A percentile compares a stretch with the other conserved stretches of the same genome.
Conservation (phyloP, 2,113 vertebrate genomes). For the Gobius niger region DNA sequence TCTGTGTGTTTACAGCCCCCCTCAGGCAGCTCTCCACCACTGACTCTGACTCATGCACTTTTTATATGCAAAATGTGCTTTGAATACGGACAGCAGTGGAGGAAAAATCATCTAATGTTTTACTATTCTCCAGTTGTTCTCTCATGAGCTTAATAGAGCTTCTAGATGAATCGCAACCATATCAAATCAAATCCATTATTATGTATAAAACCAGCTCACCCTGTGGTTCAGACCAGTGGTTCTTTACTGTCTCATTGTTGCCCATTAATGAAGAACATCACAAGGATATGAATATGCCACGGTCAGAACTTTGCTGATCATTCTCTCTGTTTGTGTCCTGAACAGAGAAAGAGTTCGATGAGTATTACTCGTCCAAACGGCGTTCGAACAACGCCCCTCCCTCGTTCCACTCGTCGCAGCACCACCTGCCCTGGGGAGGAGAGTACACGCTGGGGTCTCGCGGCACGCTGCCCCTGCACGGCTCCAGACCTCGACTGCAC, state of each 20-base stretch:
- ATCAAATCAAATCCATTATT: no score
- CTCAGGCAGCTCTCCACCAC: not conserved
- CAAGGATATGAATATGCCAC: no score
- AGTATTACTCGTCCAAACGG: conserved; percentile 84
- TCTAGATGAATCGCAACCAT: no score
- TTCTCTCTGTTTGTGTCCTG: not conserved
- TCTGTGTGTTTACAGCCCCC: not conserved
- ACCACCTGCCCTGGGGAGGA: conserved; percentile 75
- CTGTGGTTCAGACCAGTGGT: no score
- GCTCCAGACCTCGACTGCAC: conserved; percentile 75
- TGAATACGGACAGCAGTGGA: not conserved
- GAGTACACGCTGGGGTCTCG: conserved; percentile 74
- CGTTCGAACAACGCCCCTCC: conserved; percentile 74
- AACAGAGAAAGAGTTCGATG: conserved; percentile 87
- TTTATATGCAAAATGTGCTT: not conserved
- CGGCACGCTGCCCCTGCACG: conserved; percentile 83
- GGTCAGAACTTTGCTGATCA: not conserved
- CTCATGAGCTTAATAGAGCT: not conserved
- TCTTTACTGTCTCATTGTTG: no score
- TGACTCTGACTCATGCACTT: not conserved
- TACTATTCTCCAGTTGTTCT: not conserved
- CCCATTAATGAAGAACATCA: no score
- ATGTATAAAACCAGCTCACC: no score
- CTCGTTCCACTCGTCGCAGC: conserved; percentile 79
- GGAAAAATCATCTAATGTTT: not conserved